These are phyloP conservation scores for Pseudomyrmex gracilis DNA, from an alignment of 1,140 invertebrate species.

Conservation along the genomic window DNA sequence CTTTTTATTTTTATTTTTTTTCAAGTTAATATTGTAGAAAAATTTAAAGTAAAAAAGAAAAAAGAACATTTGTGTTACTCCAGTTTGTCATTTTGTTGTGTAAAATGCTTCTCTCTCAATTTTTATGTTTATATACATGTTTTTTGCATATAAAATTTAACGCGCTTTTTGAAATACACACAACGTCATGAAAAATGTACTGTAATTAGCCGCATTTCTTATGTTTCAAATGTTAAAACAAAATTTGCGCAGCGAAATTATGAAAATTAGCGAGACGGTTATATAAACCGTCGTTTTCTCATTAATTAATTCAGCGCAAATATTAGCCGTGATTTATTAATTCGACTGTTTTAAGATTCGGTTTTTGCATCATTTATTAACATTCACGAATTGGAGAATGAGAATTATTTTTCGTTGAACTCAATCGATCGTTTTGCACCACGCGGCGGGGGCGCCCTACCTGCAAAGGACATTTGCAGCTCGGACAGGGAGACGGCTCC, in stretches of 20 bases:
- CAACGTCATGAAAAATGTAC: background rate
- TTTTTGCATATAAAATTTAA: too few relatives aligned
- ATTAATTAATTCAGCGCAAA: background rate
- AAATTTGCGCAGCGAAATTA: background rate
- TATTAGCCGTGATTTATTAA: background rate
- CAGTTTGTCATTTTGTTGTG: too few relatives aligned
- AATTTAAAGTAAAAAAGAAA: too few relatives aligned
- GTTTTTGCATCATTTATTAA: background rate
- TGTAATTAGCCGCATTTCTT: background rate
- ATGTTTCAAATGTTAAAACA: background rate
- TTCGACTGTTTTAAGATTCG: background rate
- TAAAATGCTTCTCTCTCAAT: too few relatives aligned
- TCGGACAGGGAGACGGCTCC: slow-evolving; percentile 87
- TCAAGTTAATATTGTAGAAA: too few relatives aligned
- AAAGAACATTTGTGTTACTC: too few relatives aligned
- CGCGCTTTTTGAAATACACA: background rate
- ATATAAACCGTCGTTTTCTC: background rate
- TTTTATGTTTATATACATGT: too few relatives aligned
- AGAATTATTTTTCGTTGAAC: background rate
- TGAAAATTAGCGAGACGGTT: background rate
- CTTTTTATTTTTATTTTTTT: background rate
- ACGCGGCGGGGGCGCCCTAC: slow-evolving; percentile 81
- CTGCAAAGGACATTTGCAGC: slow-evolving; percentile 84
- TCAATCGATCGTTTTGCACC: slow-evolving; percentile 61
- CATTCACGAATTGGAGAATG: background rate